These are phyloP conservation scores for Alectoris magna DNA, from an alignment of 2,797 vertebrate genomes.

Conservation along the genomic window DNA sequence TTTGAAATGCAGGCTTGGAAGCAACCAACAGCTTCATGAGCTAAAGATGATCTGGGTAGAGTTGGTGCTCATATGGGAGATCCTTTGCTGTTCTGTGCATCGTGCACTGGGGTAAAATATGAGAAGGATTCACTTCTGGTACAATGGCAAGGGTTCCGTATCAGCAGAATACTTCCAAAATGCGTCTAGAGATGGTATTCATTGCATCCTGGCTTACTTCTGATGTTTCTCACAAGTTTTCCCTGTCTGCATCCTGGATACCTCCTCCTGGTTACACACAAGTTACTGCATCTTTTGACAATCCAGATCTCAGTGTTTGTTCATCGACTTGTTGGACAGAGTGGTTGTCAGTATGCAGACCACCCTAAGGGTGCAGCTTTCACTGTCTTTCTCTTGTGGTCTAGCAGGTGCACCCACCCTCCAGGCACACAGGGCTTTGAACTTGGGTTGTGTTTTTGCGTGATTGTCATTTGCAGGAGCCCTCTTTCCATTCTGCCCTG, in stretches of 20 bases:
- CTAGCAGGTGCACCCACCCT: neutral
- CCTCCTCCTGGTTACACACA: neutral
- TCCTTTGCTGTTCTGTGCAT: neutral
- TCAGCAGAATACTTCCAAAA: no score
- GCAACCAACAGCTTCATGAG: neutral
- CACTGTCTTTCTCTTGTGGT: neutral
- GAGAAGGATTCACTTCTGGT: neutral
- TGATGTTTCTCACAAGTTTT: neutral
- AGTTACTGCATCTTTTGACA: neutral
- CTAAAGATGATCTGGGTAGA: neutral
- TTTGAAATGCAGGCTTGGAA: slow-evolving; percentile 44
- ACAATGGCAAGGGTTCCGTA: no score
- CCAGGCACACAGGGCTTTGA: neutral
- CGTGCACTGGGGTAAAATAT: neutral
- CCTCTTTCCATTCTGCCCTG: neutral
- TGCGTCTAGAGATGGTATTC: no score
- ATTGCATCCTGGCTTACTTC: no score
- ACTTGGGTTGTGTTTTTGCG: neutral
- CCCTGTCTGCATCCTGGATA: neutral
- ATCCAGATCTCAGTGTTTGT: neutral
- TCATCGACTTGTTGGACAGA: neutral
- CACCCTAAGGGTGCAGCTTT: neutral
- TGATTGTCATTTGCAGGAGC: neutral
- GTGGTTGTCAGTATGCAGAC: neutral
- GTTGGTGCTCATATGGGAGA: neutral